Conservation (phyloP, 2,113 vertebrate genomes). For the Chaenogobius annularis region DNA sequence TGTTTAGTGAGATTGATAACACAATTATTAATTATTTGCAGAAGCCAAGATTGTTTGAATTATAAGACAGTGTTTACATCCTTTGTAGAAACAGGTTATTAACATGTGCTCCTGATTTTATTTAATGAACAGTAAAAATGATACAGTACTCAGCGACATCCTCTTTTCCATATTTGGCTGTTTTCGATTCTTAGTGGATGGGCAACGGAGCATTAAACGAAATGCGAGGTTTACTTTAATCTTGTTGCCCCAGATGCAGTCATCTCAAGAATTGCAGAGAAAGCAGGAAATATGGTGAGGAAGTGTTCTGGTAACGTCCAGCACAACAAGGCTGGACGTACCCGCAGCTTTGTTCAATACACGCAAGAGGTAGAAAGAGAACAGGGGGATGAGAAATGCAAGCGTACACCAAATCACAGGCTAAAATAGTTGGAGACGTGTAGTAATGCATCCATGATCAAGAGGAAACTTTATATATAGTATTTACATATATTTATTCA, state of each 20-base stretch:
- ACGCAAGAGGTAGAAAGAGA: neutral
- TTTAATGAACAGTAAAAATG: neutral
- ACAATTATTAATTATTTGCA: too few relatives aligned
- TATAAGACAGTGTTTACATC: neutral
- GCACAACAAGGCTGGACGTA: too few relatives aligned
- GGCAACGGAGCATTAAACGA: too few relatives aligned
- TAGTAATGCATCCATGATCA: too few relatives aligned
- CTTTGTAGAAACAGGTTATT: neutral
- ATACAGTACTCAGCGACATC: neutral
- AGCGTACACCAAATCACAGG: neutral
- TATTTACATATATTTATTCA: neutral
- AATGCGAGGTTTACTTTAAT: neutral
- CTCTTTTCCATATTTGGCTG: neutral
- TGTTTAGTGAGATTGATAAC: too few relatives aligned
- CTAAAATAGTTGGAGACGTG: neutral
- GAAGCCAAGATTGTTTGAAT: too few relatives aligned
- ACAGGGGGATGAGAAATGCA: neutral
- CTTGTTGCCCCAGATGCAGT: neutral
- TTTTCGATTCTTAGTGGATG: neutral
- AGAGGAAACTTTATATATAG: neutral
- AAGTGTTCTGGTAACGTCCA: constrained; percentile 2
- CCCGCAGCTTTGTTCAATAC: neutral
- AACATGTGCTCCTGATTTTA: neutral
- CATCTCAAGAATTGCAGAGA: neutral
- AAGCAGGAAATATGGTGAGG: neutral